A percentile compares a stretch with the other conserved stretches of the same genome.
phyloP scores from a whole-genome alignment of 1,140 invertebrate species.

The Drosophila miranda region DNA sequence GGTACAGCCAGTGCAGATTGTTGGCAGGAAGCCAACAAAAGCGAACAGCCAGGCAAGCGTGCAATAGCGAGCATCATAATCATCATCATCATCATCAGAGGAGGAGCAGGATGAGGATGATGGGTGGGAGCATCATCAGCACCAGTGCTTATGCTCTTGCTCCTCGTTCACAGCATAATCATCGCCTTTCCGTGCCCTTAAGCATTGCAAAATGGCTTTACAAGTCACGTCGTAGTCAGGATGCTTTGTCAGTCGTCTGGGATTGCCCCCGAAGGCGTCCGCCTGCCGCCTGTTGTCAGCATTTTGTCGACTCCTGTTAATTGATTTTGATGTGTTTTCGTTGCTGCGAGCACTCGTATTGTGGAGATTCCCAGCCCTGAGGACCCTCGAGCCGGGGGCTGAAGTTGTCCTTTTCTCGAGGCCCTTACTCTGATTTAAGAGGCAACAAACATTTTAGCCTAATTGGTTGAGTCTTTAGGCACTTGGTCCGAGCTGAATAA shows the following conservation, averaged over 20 bases:
- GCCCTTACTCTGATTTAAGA: constrained; percentile 31
- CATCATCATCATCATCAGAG: constrained; percentile 20
- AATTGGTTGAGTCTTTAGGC: constrained; percentile 64
- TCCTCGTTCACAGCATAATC: constrained; percentile 16
- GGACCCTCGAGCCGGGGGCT: constrained; percentile 4
- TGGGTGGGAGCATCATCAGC: constrained; percentile 22
- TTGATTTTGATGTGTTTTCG: constrained; percentile 80
- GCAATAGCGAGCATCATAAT: constrained; percentile 40
- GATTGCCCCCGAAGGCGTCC: constrained; percentile 7
- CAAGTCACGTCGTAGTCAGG: constrained; percentile 52
- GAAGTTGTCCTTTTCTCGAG: constrained; percentile 29
- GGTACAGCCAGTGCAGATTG: constrained; percentile 60
- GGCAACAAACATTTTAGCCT: constrained; percentile 71
- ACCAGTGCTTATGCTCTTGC: constrained; percentile 1
- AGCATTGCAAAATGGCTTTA: constrained; percentile 15
- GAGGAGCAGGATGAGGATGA: neutral
- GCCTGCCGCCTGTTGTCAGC: constrained; percentile 45
- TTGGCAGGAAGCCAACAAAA: constrained; percentile 70
- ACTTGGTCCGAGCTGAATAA: constrained; percentile 43
- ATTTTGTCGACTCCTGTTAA: constrained; percentile 65
- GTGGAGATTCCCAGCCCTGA: constrained; percentile 48
- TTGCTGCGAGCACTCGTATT: constrained; percentile 51
- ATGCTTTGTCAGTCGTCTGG: constrained; percentile 38
- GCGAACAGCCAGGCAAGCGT: constrained; percentile 8
- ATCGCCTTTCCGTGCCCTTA: neutral